Percentiles rank a stretch among this genome's conserved stretches.
Evolutionary conservation across 1,140 invertebrate genomes (phyloP).

Genomic region (Drosophila persimilis): DNA sequence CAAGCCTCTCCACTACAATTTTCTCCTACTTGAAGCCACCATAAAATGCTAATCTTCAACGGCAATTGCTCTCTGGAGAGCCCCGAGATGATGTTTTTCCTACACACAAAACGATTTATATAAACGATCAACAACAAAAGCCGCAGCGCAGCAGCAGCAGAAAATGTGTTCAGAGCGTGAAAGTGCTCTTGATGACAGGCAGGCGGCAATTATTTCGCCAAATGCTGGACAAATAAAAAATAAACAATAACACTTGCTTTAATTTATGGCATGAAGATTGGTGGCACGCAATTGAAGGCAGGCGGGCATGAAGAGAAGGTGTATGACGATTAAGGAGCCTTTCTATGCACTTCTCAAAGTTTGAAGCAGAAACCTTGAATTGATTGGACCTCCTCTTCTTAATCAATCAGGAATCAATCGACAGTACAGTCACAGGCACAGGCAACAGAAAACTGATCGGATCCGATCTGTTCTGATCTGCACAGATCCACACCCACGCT

Average conservation of each 20-base stretch:
- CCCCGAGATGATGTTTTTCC: slow-evolving; percentile 33
- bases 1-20: background rate
- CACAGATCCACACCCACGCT: slow-evolving; percentile 28
- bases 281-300: too few relatives aligned
- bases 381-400: slow-evolving; percentile 3
- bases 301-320: too few relatives aligned
- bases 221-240: slow-evolving; percentile 13
- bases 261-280: slow-evolving; percentile 31
- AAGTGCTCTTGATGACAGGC: slow-evolving; percentile 22
- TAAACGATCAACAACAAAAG: slow-evolving; percentile 33
- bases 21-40: background rate
- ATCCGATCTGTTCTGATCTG: slow-evolving; percentile 18
- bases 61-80: slow-evolving; percentile 18
- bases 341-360: slow-evolving; percentile 10
- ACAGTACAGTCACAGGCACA: background rate
- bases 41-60: slow-evolving; percentile 35
- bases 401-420: slow-evolving; percentile 26
- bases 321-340: slow-evolving; percentile 11
- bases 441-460: slow-evolving; percentile 12
- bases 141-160: background rate
- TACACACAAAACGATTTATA: slow-evolving; percentile 48
- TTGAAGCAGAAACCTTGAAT: slow-evolving; percentile 25
- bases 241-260: slow-evolving; percentile 21
- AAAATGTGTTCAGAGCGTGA: background rate
- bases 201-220: slow-evolving; percentile 11